Conservation (phyloP, 2,113 vertebrate species). For the Charadrius vociferus region DNA sequence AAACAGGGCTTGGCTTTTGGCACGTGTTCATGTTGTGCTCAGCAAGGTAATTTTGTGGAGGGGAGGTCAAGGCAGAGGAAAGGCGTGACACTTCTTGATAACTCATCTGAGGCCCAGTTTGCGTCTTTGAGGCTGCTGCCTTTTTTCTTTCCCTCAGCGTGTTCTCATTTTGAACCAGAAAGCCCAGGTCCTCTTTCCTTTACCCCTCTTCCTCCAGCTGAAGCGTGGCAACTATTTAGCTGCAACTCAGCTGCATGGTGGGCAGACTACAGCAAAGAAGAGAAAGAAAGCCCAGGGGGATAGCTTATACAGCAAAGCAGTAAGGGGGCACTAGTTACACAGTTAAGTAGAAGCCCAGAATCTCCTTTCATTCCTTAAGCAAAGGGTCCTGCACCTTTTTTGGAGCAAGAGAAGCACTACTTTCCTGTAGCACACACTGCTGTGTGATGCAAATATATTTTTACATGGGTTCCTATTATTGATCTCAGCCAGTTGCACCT, state of each 20-base stretch:
- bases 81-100: background rate
- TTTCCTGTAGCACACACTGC: background rate
- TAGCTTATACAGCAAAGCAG: background rate
- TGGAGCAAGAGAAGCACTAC: background rate
- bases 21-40: background rate
- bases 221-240: background rate
- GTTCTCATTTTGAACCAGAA: background rate
- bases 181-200: background rate
- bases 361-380: background rate
- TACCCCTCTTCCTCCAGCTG: background rate
- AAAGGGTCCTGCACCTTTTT: background rate
- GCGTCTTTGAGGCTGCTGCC: background rate
- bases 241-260: background rate
- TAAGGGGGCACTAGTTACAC: background rate
- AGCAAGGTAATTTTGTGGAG: constrained; percentile 14
- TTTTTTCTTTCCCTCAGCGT: background rate
- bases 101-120: background rate
- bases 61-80: constrained; percentile 31
- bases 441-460: background rate
- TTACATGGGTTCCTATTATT: background rate
- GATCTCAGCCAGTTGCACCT: background rate
- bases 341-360: background rate
- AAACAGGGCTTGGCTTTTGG: constrained; percentile 32
- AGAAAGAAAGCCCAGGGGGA: background rate
- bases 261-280: background rate